Base-by-base conservation (phyloP, 2,797 vertebrate species). In the Etheostoma nigrum region DNA sequence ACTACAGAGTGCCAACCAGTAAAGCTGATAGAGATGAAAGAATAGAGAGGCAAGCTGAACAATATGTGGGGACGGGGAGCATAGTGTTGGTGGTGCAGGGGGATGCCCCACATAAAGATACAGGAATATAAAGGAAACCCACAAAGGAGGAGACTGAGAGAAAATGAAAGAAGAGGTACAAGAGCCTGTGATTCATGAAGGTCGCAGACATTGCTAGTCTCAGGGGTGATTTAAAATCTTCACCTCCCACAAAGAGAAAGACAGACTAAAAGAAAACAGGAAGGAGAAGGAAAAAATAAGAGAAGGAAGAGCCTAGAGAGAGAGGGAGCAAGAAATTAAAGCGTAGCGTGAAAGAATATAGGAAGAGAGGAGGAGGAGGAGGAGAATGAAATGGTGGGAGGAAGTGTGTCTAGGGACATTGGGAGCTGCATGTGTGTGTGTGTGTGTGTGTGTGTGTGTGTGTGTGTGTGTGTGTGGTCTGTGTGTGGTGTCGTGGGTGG, bases 191-290 rank as follows among this genome's bases (percentile, higher is more conserved):
- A 91, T 88, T 89, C 86, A 81, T 83, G 91, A 92, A 91, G 90
- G 92, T 93, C 83, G 59, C 72, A 90, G 91, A 88, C 90, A 64
- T 78, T 69, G 74, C 85, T 81, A 69, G 78, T 93, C 90, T 91
- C 85, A 36, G 72, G 84, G 79, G 82, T 88, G 89, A 92, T 91
- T 92, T 90, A 82, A 90, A 90, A 85, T 63, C 70, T 88, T 88
- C 82, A 86, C 88, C 87, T 89, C 82, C 72, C 76, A 85, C 79
- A 83, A 77, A 85, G 81, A 72, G 51, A 63, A 57, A 60, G 51
- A 65, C 10, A 14, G 45, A 74, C 59, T 40, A 45, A 62, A 57
- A 78, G 79, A 80, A 78, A 74, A 83, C 36, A 64, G 53, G 58
- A 63, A 65, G 57, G 11, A 68, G 18, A 42, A 0, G 19, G 59